Percentiles rank a stretch among this genome's conserved stretches.
Conservation (phyloP, 2,113 vertebrate species). For the Heterochromis multidens region DNA sequence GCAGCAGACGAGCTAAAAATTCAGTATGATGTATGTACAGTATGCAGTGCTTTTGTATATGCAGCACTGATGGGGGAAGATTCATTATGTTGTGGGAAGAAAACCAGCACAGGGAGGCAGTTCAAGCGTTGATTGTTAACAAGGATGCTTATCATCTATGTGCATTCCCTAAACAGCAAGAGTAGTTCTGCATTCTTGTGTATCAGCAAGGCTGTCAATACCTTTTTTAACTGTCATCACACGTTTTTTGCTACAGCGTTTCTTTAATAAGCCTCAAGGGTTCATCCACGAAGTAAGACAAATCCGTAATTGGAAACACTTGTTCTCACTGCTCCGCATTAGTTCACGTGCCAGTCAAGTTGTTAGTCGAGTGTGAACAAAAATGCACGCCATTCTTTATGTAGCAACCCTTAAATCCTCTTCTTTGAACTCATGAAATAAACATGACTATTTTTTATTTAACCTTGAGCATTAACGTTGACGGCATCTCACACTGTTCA, state of each 20-base stretch:
- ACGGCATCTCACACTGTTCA: neutral
- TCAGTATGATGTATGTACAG: neutral
- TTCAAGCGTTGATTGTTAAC: conserved; percentile 30
- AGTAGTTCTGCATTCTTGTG: neutral
- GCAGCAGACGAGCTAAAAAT: neutral
- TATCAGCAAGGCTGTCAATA: conserved; percentile 17
- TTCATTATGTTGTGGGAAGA: neutral
- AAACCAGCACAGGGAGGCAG: neutral
- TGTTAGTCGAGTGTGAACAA: neutral
- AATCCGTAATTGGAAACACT: conserved; percentile 52
- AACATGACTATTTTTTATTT: neutral
- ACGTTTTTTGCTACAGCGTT: conserved; percentile 18
- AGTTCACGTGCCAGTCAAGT: conserved; percentile 35
- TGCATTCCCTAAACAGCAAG: neutral
- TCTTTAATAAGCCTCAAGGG: conserved; percentile 63
- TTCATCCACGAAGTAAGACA: conserved; percentile 38
- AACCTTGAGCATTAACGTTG: conserved; percentile 32
- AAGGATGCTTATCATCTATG: conserved; percentile 16
- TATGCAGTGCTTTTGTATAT: neutral
- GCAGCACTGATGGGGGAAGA: neutral
- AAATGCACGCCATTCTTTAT: neutral
- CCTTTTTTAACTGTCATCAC: conserved; percentile 12
- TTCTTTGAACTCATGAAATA: neutral
- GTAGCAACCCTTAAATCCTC: neutral
- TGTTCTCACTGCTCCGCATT: conserved; percentile 35